Base-by-base conservation (phyloP, 2,888 invertebrate genomes). In the Xestia c-nigrum region DNA sequence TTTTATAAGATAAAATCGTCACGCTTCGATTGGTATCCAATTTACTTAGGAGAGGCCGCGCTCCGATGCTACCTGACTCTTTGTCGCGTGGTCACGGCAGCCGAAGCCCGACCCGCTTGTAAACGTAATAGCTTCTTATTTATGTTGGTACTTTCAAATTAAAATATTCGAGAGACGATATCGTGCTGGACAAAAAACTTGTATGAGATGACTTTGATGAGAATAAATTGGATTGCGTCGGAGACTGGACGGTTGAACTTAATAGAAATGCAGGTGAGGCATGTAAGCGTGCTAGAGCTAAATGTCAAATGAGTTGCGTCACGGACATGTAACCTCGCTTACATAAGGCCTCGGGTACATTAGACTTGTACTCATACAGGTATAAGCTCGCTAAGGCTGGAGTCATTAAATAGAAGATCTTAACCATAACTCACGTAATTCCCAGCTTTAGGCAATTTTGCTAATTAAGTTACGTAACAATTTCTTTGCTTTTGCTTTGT, bases 21-120 rank as follows among this genome's bases (percentile, higher is more conserved):
- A 94, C 92, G 95, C 92, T 92, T 92, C 93, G 93, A 93, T 95
- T 90, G 94, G 90, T 93, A 94, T 94, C 94, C 95, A 95, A 95
- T 95, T 95, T 95, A 95, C 92, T 93, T 91, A 90, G 91, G 89
- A 89, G 90, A 93, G 90, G 87, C 93, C 89, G 90, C 90, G 90
- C 90, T 89, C 89, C 85, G 88, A 86, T 79, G 90, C 89, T 93
- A 93, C 93, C 93, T 93, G 93, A 90, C 85, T 88, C 93, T 93
- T 94, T 95, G 95, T 95, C 94, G 91, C 92, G 89, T 91, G 91
- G 94, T 94, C 94, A 95, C 94, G 95, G 92, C 91, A 90, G 81
- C 89, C 88, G 79, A 76, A 74, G 83, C 87, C 85, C 84, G 78
- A 78, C 84, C 91, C 91, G 89, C 93, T 92, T 92, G 92, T 92